Evolutionary conservation across 2,888 invertebrate species (phyloP).

Genomic region (Drosophila neotestacea): DNA sequence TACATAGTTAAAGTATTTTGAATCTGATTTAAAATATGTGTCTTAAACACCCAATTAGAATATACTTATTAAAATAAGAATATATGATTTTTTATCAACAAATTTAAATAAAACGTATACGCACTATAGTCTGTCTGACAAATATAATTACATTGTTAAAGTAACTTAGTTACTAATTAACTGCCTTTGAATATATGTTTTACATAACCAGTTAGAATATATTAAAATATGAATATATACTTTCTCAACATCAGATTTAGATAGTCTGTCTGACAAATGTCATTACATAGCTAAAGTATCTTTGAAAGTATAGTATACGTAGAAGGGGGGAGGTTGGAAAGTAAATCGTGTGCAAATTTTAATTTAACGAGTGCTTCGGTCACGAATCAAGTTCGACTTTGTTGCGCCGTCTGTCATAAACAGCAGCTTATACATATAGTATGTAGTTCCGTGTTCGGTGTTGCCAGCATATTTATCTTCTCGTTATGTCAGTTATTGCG

Average conservation of each 20-base stretch:
- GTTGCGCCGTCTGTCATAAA: constrained; percentile 69
- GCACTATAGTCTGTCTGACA: not conserved
- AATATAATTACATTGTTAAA: too few species aligned
- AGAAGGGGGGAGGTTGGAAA: not conserved
- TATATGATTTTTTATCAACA: too few species aligned
- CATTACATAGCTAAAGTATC: constrained; percentile 3
- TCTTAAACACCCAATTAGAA: too few species aligned
- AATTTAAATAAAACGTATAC: constrained; percentile 2
- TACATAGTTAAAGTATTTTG: too few species aligned
- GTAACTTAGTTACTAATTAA: too few species aligned
- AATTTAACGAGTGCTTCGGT: constrained; percentile 67
- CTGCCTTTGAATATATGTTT: too few species aligned
- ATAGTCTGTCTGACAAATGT: constrained; percentile 2
- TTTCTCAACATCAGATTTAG: too few species aligned
- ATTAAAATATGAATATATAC: too few species aligned
- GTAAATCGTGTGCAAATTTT: constrained; percentile 74
- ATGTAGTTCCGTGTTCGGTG: constrained; percentile 22
- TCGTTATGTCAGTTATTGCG: constrained; percentile 48
- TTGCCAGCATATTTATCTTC: constrained; percentile 70
- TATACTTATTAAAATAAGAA: too few species aligned
- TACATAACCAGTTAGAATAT: too few species aligned
- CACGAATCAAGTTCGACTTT: constrained; percentile 57
- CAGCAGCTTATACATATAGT: constrained; percentile 47
- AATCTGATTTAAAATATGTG: too few species aligned
- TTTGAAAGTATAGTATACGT: not conserved